Evolutionary conservation across 2,888 invertebrate species (phyloP).

Genomic region (Pollenia angustigena): DNA sequence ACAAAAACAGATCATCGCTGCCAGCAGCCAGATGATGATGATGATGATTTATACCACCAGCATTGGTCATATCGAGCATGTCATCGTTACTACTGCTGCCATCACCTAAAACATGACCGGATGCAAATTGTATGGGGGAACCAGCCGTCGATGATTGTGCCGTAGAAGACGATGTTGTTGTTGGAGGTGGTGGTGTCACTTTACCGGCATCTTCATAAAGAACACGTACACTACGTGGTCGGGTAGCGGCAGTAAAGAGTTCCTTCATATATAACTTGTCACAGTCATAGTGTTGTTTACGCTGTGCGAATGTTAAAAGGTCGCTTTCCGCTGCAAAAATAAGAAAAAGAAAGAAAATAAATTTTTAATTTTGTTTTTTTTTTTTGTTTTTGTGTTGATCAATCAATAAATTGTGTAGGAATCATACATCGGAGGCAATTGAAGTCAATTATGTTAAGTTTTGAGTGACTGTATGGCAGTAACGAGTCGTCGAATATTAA

Average conservation of each 20-base stretch:
- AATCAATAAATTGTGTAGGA: slow-evolving; percentile 56
- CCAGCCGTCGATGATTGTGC: slow-evolving; percentile 67
- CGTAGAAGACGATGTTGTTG: slow-evolving; percentile 84
- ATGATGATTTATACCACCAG: slow-evolving; percentile 73
- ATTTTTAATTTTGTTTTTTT: slow-evolving; percentile 36
- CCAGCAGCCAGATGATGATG: slow-evolving; percentile 72
- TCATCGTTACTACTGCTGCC: slow-evolving; percentile 79
- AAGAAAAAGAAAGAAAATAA: slow-evolving; percentile 66
- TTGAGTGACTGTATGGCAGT: slow-evolving; percentile 13
- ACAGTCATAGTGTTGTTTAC: slow-evolving; percentile 91
- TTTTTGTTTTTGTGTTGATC: slow-evolving; percentile 35
- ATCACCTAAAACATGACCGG: slow-evolving; percentile 71
- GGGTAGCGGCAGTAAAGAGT: slow-evolving; percentile 90
- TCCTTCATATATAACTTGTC: slow-evolving; percentile 88
- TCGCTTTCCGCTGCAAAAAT: slow-evolving; percentile 94
- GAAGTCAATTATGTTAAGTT: slow-evolving; percentile 51
- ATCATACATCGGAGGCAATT: slow-evolving; percentile 18
- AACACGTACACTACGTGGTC: slow-evolving; percentile 90
- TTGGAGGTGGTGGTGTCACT: slow-evolving; percentile 82
- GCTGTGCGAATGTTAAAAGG: slow-evolving; percentile 93
- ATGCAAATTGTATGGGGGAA: slow-evolving; percentile 73
- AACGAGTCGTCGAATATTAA: slow-evolving; percentile 36
- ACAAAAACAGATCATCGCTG: slow-evolving; percentile 88
- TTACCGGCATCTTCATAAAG: slow-evolving; percentile 92
- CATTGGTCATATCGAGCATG: slow-evolving; percentile 66